A percentile compares a stretch with the other conserved stretches of the same genome.
These are phyloP conservation scores for Rhinoptilus africanus DNA, from an alignment of 2,113 vertebrate genomes.

Conservation along the genomic window DNA sequence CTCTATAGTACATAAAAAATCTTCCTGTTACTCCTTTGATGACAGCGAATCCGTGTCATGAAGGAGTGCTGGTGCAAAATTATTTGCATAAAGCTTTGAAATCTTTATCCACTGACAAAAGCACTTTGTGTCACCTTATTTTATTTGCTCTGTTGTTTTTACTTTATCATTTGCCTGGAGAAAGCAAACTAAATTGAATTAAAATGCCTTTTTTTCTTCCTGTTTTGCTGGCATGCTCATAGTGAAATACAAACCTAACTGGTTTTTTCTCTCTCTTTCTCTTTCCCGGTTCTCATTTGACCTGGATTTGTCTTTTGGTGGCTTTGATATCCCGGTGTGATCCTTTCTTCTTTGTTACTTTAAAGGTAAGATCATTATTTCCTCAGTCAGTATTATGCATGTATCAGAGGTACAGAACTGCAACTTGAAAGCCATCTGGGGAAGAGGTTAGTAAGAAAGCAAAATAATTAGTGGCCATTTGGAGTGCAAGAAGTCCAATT, in stretches of 20 bases:
- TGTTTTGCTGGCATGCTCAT: background rate
- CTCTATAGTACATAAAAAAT: background rate
- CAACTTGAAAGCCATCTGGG: background rate
- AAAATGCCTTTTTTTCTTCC: background rate
- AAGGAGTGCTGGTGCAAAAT: background rate
- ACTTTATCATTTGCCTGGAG: background rate
- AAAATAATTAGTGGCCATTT: background rate
- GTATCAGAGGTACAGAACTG: background rate
- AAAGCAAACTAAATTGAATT: background rate
- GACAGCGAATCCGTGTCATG: background rate
- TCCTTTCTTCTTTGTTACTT: background rate
- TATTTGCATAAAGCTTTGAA: slow-evolving; percentile 21
- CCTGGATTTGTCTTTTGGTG: slow-evolving; percentile 42
- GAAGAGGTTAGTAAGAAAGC: background rate
- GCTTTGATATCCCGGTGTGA: slow-evolving; percentile 24
- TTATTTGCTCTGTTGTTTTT: background rate
- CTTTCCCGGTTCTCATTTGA: background rate
- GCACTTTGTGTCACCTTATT: background rate
- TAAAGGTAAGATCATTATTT: slow-evolving; percentile 59
- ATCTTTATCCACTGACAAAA: slow-evolving; percentile 5
- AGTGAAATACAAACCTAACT: background rate
- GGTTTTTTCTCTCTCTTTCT: background rate
- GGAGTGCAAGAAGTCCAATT: background rate
- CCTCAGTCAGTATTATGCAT: background rate
- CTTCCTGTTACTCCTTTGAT: background rate